Percentiles rank a stretch among this genome's conserved stretches.
phyloP scores from a whole-genome alignment of 2,797 vertebrate genomes.

The Clarias laeviceps region DNA sequence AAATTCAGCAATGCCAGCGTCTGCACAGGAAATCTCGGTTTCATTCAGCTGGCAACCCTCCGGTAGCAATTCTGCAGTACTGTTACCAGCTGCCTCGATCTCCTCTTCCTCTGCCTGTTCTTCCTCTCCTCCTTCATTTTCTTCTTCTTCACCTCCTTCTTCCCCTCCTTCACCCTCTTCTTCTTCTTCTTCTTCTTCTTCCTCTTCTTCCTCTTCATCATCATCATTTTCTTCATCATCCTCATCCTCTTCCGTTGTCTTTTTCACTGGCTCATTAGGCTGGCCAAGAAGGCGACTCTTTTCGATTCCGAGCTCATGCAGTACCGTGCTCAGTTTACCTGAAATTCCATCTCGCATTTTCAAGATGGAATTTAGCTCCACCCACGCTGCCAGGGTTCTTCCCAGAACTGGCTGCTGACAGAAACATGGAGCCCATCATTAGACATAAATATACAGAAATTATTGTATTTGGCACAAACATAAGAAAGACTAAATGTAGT shows the following conservation, averaged over 20 bases:
- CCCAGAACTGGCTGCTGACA: conserved; percentile 50
- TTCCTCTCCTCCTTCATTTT: conserved; percentile 55
- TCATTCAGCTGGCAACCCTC: conserved; percentile 70
- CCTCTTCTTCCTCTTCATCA: conserved; percentile 56
- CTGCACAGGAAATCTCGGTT: conserved; percentile 71
- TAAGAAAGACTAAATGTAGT: conserved; percentile 49
- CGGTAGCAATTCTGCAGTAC: conserved; percentile 65
- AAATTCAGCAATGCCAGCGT: conserved; percentile 71
- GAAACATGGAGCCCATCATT: conserved; percentile 46
- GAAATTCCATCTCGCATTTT: conserved; percentile 41
- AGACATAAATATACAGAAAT: conserved; percentile 43
- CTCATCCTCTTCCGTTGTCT: conserved; percentile 61
- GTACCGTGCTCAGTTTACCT: conserved; percentile 43
- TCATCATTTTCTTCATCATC: conserved; percentile 4
- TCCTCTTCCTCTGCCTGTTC: conserved; percentile 42
- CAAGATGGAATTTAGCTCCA: conserved; percentile 54
- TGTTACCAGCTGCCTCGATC: conserved; percentile 59
- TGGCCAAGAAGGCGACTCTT: conserved; percentile 51
- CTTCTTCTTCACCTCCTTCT: conserved; percentile 43
- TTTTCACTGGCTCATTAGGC: conserved; percentile 49
- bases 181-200: conserved; percentile 47
- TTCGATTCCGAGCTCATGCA: conserved; percentile 45
- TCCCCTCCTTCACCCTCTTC: conserved; percentile 50
- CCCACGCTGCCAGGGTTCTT: conserved; percentile 52
- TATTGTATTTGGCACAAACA: conserved; percentile 41